A percentile compares a stretch with the other conserved stretches of the same genome.
Evolutionary conservation across 2,797 vertebrate species (phyloP).

Genomic region (Glossophaga mutica): DNA sequence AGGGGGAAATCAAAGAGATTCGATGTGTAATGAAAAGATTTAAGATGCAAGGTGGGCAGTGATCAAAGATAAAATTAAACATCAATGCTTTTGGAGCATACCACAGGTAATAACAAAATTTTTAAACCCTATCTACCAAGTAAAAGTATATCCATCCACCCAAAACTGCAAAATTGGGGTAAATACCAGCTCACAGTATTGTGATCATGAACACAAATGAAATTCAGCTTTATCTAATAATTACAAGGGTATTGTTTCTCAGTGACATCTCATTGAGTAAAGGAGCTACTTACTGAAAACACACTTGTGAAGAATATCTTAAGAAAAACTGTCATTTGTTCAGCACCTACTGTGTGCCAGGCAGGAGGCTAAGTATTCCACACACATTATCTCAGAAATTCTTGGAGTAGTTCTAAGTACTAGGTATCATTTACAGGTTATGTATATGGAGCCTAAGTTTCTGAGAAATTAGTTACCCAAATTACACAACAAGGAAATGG

Average conservation of each 20-base stretch:
- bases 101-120: background rate
- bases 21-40: slow-evolving; percentile 39
- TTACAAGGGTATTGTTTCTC: background rate
- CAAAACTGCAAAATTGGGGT: background rate
- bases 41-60: background rate
- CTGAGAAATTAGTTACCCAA: background rate
- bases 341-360: background rate
- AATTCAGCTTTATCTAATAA: background rate
- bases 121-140: background rate
- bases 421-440: background rate
- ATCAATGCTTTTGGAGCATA: background rate
- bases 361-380: background rate
- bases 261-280: background rate
- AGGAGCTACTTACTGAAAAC: background rate
- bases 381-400: background rate
- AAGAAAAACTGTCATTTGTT: background rate
- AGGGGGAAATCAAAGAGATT: slow-evolving; percentile 1
- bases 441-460: background rate
- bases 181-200: slow-evolving; percentile 31
- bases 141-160: background rate
- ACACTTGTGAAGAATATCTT: background rate
- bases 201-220: slow-evolving; percentile 11
- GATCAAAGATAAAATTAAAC: slow-evolving; percentile 48
- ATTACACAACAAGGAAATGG: background rate
- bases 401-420: background rate